Base-by-base conservation (phyloP, 37 sponge, comb jelly and placozoan genomes). In the Tethya wilhelma region DNA sequence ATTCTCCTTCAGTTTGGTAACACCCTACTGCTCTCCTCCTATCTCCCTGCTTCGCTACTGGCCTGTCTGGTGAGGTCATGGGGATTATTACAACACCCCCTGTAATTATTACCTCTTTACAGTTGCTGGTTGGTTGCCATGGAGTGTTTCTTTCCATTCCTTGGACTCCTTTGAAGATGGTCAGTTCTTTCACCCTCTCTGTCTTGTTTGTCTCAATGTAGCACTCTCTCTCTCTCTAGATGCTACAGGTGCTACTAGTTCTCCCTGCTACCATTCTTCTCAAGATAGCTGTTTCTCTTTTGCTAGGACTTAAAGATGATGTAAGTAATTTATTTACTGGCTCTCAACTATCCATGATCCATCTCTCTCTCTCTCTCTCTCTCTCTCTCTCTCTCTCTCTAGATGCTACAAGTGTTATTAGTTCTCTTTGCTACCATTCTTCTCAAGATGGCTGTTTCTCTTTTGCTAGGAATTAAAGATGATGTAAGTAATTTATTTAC, bases 1-100 rank as follows among this genome's bases (percentile, higher is more conserved):
- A 33, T 75, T 46, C 64, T 93, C 0, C 69, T 93, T 4, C 97
- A 96, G 81, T 93, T 93, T 90, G 94, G 85, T 25, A 96, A 93
- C 66, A 58, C 80, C 0, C 69, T 93, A 66, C 81, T 96, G 20
- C 69, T 96, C 32, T 78, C 86, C 38, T 95, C 86, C 26, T 67
- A 63, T 58, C 70, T 83, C 55, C 38, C 70, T 26, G 25, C 81
- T 46, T 82, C 76, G 62, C 37, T 90, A 12, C 55, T 83, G 12
- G 69, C 69, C 8, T 79, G 67, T 63, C 63, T 87, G 67, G 94
- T 89, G 41, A 85, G 91, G 19, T 8, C 19, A 49, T 14, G 14
- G 2, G 42, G 43, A 29, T 23, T 12, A 29, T 12, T 59, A 59
- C 25, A 25, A 6, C 62, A 12, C n/a, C n/a, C 28, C 20, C 23